These are phyloP conservation scores for Psittacula echo DNA, from an alignment of 2,797 vertebrate species.

Conservation along the genomic window DNA sequence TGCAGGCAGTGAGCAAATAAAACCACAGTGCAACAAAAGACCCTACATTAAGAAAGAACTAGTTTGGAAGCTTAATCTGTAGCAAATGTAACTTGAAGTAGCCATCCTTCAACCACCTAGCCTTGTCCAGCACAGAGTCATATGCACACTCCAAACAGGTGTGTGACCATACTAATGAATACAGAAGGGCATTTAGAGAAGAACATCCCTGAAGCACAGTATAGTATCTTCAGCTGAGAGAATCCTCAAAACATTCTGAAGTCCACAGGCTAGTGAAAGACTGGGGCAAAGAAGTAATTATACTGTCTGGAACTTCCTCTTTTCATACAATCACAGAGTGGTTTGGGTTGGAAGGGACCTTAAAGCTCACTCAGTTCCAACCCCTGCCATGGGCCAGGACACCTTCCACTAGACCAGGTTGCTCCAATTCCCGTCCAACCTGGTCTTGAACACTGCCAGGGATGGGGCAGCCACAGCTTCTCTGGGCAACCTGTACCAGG, in stretches of 20 bases:
- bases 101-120: accelerated
- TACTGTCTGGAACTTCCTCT: background rate
- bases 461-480: background rate
- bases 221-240: background rate
- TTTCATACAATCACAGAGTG: background rate
- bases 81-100: background rate
- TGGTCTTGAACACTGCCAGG: background rate
- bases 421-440: background rate
- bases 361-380: background rate
- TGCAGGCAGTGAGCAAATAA: background rate
- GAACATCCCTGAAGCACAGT: background rate
- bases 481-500: background rate
- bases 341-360: background rate
- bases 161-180: background rate
- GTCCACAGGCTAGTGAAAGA: background rate
- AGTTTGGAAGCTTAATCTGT: background rate
- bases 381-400: background rate
- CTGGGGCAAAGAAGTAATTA: background rate
- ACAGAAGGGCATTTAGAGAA: background rate
- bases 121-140: background rate
- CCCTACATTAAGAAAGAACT: background rate
- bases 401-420: background rate
- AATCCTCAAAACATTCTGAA: background rate
- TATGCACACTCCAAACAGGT: background rate
- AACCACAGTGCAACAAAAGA: background rate